These are phyloP conservation scores for Oscheius sp. DNA, from an alignment of 2,888 invertebrate species.

Conservation along the genomic window DNA sequence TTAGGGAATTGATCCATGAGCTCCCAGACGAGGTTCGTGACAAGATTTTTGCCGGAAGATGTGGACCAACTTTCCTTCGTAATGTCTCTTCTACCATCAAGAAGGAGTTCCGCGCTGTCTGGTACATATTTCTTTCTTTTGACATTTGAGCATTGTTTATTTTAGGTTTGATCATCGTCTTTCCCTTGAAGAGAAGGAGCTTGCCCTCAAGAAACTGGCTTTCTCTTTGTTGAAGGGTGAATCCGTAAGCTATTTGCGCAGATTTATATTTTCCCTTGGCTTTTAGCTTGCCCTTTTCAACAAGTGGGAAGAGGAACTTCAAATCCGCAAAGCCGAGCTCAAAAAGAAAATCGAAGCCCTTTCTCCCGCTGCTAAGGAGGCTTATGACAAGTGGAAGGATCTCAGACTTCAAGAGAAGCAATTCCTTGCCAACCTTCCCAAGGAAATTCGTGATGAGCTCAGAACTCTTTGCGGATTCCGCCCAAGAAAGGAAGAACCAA, in stretches of 20 bases:
- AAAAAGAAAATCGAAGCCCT: constrained; percentile 54
- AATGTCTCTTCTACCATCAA: constrained; percentile 53
- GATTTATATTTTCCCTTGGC: neutral
- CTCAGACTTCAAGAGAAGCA: constrained; percentile 60
- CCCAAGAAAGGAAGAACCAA: constrained; percentile 22
- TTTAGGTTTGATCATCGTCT: constrained; percentile 61
- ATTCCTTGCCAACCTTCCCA: constrained; percentile 60
- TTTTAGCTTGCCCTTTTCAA: constrained; percentile 64
- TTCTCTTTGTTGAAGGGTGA: constrained; percentile 62
- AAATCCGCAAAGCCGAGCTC: constrained; percentile 56
- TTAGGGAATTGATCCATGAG: constrained; percentile 45
- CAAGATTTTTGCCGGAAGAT: constrained; percentile 63
- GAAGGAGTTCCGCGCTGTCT: constrained; percentile 63
- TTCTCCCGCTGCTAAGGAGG: constrained; percentile 61
- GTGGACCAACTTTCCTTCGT: constrained; percentile 65
- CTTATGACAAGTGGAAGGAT: constrained; percentile 64
- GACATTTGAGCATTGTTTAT: neutral
- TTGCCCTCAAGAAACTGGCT: constrained; percentile 62
- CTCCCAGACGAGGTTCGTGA: constrained; percentile 56
- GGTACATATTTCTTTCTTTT: constrained; percentile 20
- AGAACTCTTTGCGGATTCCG: constrained; percentile 50
- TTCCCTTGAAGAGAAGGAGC: constrained; percentile 61
- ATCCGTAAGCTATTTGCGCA: constrained; percentile 46
- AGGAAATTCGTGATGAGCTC: constrained; percentile 61
- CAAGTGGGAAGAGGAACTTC: constrained; percentile 65